phyloP scores from a whole-genome alignment of 2,888 invertebrate genomes.

The Elgonia sp. region DNA sequence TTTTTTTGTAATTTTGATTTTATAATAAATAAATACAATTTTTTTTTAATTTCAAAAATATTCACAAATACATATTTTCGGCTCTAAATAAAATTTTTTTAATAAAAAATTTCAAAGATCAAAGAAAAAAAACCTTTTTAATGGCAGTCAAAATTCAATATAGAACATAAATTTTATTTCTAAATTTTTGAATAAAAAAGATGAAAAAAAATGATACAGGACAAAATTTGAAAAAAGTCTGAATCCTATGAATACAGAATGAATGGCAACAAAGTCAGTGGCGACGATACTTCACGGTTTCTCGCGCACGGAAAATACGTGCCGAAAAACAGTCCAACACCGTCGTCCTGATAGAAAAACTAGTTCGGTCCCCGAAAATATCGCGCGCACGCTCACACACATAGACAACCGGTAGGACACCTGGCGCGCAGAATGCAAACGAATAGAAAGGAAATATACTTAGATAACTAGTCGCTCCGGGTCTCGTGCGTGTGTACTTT shows the following conservation, averaged over 20 bases:
- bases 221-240: too few relatives aligned
- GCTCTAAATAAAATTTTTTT: too few relatives aligned
- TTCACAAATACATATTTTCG: too few relatives aligned
- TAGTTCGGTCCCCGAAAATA: constrained; percentile 77
- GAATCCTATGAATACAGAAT: constrained; percentile 15
- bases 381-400: constrained; percentile 66
- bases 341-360: constrained; percentile 74
- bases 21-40: too few relatives aligned
- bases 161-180: too few relatives aligned
- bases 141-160: too few relatives aligned
- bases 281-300: constrained; percentile 44
- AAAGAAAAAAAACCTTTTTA: too few relatives aligned
- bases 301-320: constrained; percentile 71
- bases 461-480: constrained; percentile 82
- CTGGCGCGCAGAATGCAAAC: constrained; percentile 77
- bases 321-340: constrained; percentile 43
- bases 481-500: constrained; percentile 41
- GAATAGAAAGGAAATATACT: constrained; percentile 84
- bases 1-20: too few relatives aligned
- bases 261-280: constrained; percentile 5
- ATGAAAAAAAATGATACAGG: too few relatives aligned
- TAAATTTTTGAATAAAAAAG: too few relatives aligned
- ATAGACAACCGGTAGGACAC: constrained; percentile 72
- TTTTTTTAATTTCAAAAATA: too few relatives aligned
- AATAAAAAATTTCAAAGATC: too few relatives aligned